Evolutionary conservation across 2,888 invertebrate genomes (phyloP).

Genomic region (Diarsia brunnea): DNA sequence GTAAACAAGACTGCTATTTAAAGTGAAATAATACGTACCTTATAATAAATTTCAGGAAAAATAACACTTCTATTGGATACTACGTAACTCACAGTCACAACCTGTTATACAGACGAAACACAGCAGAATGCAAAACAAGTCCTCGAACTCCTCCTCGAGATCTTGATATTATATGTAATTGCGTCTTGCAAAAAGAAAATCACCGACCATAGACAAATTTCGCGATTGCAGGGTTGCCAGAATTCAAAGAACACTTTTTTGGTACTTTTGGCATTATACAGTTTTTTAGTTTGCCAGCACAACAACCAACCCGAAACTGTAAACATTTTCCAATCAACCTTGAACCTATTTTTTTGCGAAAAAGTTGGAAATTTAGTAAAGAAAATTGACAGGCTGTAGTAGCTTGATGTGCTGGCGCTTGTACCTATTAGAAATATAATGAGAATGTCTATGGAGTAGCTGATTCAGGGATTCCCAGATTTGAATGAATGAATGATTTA

Average conservation of each 20-base stretch:
- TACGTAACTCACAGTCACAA: constrained; percentile 6
- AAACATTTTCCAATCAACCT: too few relatives aligned
- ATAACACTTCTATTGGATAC: not conserved
- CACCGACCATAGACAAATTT: constrained; percentile 48
- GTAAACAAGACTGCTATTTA: not conserved
- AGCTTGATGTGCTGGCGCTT: not conserved
- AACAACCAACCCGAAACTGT: too few relatives aligned
- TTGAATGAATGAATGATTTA: too few relatives aligned
- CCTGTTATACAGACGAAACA: constrained; percentile 3
- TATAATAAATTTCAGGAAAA: not conserved
- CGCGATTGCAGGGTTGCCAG: constrained; percentile 30
- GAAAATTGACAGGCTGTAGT: not conserved
- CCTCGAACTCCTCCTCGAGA: not conserved
- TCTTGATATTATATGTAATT: constrained; percentile 2
- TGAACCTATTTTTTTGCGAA: too few relatives aligned
- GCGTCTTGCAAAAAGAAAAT: constrained; percentile 14
- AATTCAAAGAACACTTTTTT: not conserved
- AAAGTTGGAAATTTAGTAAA: too few relatives aligned
- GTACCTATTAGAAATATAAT: not conserved
- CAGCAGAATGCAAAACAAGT: constrained; percentile 5
- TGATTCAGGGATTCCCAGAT: constrained; percentile 14
- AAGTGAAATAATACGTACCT: constrained; percentile 14
- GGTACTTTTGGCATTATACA: not conserved
- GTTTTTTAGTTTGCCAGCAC: not conserved
- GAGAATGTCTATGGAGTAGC: constrained; percentile 1